phyloP scores from a whole-genome alignment of 2,113 vertebrate genomes.

The Climacteris rufus region DNA sequence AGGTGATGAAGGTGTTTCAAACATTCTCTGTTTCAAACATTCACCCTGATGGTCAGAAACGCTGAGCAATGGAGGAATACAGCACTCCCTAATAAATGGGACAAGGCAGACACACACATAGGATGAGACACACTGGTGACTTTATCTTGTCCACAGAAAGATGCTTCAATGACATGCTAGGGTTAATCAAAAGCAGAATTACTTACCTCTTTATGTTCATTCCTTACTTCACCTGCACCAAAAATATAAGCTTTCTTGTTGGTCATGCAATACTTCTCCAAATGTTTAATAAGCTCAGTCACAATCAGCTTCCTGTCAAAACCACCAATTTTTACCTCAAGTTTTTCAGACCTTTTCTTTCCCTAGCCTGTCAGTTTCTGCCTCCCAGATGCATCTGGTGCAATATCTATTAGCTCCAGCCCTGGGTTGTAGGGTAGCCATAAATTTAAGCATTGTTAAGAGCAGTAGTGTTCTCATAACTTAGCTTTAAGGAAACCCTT shows the following conservation, averaged over 20 bases:
- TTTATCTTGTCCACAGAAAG: neutral
- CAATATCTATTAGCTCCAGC: neutral
- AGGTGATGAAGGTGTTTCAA: neutral
- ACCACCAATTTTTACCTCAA: neutral
- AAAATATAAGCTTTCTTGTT: neutral
- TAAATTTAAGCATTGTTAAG: neutral
- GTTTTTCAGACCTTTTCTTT: neutral
- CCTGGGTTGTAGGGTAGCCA: neutral
- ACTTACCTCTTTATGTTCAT: neutral
- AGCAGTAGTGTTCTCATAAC: neutral
- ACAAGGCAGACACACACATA: neutral
- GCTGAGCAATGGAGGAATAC: neutral
- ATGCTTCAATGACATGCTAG: neutral
- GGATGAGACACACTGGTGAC: neutral
- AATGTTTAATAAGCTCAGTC: neutral
- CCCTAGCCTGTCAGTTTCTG: neutral
- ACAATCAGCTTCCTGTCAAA: neutral
- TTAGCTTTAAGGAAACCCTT: neutral
- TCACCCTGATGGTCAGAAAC: neutral
- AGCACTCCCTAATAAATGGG: neutral
- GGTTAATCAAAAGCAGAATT: neutral
- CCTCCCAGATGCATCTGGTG: neutral
- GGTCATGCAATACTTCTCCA: neutral
- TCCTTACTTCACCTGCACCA: neutral
- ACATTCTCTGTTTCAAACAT: neutral